Percentiles rank a stretch among this genome's conserved stretches.
These are phyloP conservation scores for Vipera ursinii DNA, from an alignment of 2,797 vertebrate species.

Conservation along the genomic window DNA sequence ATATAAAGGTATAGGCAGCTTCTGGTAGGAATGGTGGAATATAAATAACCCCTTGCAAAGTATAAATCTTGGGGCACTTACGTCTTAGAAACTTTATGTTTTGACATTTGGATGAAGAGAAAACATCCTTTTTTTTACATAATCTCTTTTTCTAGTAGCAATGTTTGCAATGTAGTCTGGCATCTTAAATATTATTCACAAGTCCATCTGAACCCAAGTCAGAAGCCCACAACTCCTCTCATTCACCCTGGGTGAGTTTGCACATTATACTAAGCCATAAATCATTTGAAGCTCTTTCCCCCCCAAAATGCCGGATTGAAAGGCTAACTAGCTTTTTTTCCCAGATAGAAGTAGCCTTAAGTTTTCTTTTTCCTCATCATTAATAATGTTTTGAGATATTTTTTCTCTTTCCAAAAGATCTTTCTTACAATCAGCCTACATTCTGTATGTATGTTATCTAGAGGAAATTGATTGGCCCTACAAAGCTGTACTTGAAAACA, in stretches of 20 bases:
- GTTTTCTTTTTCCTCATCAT: background rate
- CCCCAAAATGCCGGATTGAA: background rate
- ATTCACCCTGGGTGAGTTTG: background rate
- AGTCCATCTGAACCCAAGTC: background rate
- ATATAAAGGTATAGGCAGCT: background rate
- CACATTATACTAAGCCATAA: background rate
- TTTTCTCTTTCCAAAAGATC: background rate
- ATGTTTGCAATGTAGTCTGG: background rate
- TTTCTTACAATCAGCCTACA: background rate
- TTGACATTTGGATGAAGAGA: background rate
- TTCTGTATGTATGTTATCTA: background rate
- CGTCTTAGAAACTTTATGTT: background rate
- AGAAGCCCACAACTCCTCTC: background rate
- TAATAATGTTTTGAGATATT: background rate
- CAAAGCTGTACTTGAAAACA: background rate
- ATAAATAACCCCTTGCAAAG: background rate
- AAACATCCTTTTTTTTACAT: background rate
- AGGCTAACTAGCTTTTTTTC: rapidly evolving
- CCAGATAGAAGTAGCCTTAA: background rate
- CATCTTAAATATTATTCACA: background rate
- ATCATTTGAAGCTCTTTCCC: background rate
- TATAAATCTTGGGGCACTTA: background rate
- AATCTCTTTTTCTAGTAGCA: background rate
- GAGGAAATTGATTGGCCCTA: too few relatives aligned
- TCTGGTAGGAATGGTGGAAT: background rate